phyloP scores from a whole-genome alignment of 2,888 invertebrate genomes.

The Melipona bicolor region DNA sequence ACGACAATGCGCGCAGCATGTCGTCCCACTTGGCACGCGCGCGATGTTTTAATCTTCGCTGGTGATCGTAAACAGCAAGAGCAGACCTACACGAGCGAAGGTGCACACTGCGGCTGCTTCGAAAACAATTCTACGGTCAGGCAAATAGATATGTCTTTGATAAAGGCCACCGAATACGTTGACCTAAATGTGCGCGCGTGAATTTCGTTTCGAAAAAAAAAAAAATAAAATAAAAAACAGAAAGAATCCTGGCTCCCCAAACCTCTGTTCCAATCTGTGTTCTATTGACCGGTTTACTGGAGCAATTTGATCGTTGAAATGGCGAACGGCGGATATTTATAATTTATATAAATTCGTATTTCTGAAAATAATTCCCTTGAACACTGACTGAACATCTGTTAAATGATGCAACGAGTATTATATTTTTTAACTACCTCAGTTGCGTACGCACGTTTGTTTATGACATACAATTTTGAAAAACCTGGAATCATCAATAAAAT shows the following conservation, averaged over 20 bases:
- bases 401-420: no score
- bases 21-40: conserved; percentile 62
- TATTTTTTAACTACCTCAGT: no score
- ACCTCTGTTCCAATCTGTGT: neutral
- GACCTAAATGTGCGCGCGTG: conserved; percentile 1
- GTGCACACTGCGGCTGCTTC: neutral
- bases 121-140: conserved; percentile 34
- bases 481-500: no score
- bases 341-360: no score
- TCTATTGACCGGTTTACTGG: neutral
- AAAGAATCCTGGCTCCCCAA: neutral
- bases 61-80: conserved; percentile 51
- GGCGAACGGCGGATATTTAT: neutral
- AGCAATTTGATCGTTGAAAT: neutral
- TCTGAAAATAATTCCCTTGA: no score
- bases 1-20: conserved; percentile 53
- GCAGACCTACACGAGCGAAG: conserved; percentile 36
- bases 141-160: conserved; percentile 17
- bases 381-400: no score
- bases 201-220: neutral
- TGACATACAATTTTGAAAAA: no score
- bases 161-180: conserved; percentile 10
- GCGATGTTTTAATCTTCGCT: conserved; percentile 58
- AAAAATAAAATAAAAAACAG: neutral
- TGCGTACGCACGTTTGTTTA: no score